Evolutionary conservation across 1,140 invertebrate species (phyloP).

Genomic region (Phortica variegata): DNA sequence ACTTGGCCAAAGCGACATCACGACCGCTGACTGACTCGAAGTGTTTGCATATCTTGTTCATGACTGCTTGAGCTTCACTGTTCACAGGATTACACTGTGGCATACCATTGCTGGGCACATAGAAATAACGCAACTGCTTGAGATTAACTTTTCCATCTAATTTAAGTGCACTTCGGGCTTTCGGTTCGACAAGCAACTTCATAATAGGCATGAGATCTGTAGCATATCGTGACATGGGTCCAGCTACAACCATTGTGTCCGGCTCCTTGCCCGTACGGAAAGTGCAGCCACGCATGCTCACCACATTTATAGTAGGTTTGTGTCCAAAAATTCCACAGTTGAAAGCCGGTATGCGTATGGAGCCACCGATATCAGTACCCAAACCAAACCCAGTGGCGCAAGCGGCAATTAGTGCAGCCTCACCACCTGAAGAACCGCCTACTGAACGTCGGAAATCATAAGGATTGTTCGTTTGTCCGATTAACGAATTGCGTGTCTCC

Average conservation of each 20-base stretch:
- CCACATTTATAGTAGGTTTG: conserved; percentile 75
- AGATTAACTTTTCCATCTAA: conserved; percentile 64
- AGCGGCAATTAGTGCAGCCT: conserved; percentile 71
- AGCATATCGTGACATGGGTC: conserved; percentile 77
- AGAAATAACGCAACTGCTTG: conserved; percentile 73
- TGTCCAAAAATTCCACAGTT: conserved; percentile 94
- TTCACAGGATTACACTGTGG: conserved; percentile 69
- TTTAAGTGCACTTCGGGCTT: conserved; percentile 41
- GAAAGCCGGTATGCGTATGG: conserved; percentile 90
- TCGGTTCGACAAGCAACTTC: conserved; percentile 55
- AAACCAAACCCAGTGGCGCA: conserved; percentile 84
- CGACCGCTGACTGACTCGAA: conserved; percentile 29
- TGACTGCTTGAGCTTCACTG: conserved; percentile 66
- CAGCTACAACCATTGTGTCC: conserved; percentile 68
- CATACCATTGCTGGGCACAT: conserved; percentile 72
- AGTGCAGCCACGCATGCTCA: conserved; percentile 64
- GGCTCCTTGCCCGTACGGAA: conserved; percentile 62
- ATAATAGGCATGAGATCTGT: conserved; percentile 74
- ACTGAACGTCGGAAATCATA: conserved; percentile 80
- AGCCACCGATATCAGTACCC: conserved; percentile 91
- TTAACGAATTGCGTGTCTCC: conserved; percentile 87
- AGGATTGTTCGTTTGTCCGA: conserved; percentile 90
- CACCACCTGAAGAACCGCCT: conserved; percentile 85
- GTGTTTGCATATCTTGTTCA: conserved; percentile 59
- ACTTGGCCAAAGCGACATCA: conserved; percentile 53